phyloP scores from a whole-genome alignment of 2,888 invertebrate genomes.

The Lottia gigantea region DNA sequence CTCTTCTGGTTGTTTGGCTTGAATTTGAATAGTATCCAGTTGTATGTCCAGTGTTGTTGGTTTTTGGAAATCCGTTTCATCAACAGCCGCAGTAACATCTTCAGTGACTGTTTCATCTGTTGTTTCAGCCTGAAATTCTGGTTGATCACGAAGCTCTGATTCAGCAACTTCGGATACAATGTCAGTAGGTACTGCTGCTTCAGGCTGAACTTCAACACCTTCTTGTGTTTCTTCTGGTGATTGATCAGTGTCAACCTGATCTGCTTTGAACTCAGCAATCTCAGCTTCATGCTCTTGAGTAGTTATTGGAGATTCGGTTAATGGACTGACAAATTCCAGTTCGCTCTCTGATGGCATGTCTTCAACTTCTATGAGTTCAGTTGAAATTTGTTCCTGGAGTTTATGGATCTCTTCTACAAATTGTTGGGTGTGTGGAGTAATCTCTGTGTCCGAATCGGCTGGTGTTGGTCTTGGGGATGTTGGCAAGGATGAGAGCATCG shows the following conservation, averaged over 20 bases:
- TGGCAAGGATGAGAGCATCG: conserved; percentile 58
- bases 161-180: conserved; percentile 30
- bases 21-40: conserved; percentile 29
- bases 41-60: conserved; percentile 27
- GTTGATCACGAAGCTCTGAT: conserved; percentile 25
- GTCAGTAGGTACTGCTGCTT: conserved; percentile 20
- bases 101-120: conserved; percentile 19
- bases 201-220: conserved; percentile 22
- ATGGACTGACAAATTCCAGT: conserved; percentile 16
- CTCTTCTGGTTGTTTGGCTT: conserved; percentile 30
- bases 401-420: conserved; percentile 54
- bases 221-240: conserved; percentile 21
- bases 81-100: conserved; percentile 9
- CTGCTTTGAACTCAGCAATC: conserved; percentile 24
- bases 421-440: conserved; percentile 42
- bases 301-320: conserved; percentile 4
- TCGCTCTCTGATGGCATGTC: conserved; percentile 27
- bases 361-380: conserved; percentile 36
- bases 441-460: conserved; percentile 54
- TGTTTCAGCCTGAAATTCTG: conserved; percentile 28
- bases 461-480: conserved; percentile 52
- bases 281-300: conserved; percentile 25
- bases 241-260: conserved; percentile 25
- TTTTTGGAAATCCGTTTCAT: conserved; percentile 26
- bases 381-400: conserved; percentile 34